Conservation (phyloP, 2,888 invertebrate species). For the Nezara viridula region DNA sequence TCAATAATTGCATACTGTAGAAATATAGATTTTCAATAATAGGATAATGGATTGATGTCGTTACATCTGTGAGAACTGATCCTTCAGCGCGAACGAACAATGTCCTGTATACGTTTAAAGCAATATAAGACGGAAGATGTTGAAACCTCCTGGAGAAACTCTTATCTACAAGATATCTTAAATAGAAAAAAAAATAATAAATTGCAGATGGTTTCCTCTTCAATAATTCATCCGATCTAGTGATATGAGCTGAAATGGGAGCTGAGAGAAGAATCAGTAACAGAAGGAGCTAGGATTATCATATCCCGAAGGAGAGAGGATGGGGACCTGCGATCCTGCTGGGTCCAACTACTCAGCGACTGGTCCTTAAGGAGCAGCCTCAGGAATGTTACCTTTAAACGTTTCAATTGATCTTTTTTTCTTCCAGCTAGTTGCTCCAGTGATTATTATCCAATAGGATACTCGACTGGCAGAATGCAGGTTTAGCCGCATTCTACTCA, state of each 20-base stretch:
- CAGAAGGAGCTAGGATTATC: constrained; percentile 1
- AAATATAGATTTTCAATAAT: too few species aligned
- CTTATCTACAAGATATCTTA: background rate
- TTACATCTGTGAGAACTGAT: background rate
- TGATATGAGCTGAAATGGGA: constrained; percentile 26
- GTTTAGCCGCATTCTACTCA: constrained; percentile 13
- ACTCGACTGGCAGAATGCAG: constrained; percentile 2
- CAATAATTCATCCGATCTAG: constrained; percentile 40
- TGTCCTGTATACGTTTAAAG: background rate
- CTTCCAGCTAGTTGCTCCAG: background rate
- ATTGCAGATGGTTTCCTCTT: constrained; percentile 22
- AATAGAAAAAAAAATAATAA: background rate
- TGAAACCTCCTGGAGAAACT: constrained; percentile 6
- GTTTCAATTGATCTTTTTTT: constrained; percentile 45
- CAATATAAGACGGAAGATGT: background rate
- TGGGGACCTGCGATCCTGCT: background rate
- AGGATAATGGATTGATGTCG: too few species aligned
- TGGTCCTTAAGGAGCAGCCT: background rate
- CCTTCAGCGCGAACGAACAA: background rate
- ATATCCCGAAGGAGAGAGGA: background rate
- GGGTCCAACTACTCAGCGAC: background rate
- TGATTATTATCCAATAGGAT: constrained; percentile 26
- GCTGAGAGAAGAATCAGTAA: background rate
- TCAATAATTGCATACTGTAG: too few species aligned
- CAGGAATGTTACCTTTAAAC: constrained; percentile 49